Evolutionary conservation across 1,140 invertebrate genomes (phyloP), one percentile per base, ranked within the genome.

Genomic region (Formica selysi): DNA sequence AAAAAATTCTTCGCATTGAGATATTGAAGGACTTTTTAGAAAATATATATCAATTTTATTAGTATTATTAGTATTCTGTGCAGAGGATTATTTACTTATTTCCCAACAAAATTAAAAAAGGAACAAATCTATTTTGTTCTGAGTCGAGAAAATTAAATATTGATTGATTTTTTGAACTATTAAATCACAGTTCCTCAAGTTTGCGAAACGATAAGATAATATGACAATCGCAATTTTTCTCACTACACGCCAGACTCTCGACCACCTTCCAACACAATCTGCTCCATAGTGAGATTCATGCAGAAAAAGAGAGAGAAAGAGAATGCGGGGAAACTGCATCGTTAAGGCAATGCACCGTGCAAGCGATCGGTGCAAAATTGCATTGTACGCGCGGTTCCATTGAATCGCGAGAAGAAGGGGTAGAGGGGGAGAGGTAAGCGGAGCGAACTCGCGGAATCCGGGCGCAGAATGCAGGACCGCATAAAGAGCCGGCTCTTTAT

Each of bases 381-480:
- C 32, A 70, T 80, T 80, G 65, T 80, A 70, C 79, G 54, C 57
- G 68, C 64, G 64, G 51, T 73, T 83, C 29, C 68, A 83, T 83
- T 83, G 67, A 80, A 80, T 36, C 48, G 22, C n/a, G 44, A 29
- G 51, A 26, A 2, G 19, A 19, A 48, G 74, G n/a, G 22, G 51
- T 22, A 22, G 11, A 19, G 29, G 44, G 41, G 73, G 62, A 26
- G 44, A 2, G 41, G 44, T 51, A 81, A 74, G 79, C 54, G 79
- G 67, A 36, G 79, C 68, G 51, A 74, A 83, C 79, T 62, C 79
- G 54, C 79, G 79, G 68, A 83, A 83, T 80, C 78, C 51, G 78
- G 78, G 78, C 78, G 48, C 48, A 70, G 78, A 80, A 80, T 70
- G 78, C 79, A 59, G 38, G 68, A 74, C 79, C 57, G 68, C 68